Base-by-base conservation (phyloP, 2,888 invertebrate species). In the Papilio protenor region DNA sequence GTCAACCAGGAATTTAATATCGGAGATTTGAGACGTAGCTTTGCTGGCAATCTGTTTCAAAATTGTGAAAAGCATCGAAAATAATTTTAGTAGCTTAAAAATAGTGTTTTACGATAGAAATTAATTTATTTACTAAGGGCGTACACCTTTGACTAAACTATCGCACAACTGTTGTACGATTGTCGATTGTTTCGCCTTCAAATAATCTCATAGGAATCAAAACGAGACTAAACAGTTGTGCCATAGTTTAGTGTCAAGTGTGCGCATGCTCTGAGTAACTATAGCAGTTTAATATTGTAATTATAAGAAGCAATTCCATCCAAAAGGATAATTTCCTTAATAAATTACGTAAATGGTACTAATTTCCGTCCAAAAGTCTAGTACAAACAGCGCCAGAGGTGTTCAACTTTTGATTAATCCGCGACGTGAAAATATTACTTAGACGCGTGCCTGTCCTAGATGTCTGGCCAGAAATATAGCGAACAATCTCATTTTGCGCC, bases 1-100 rank as follows among this genome's bases (percentile, higher is more conserved):
- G 82, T 81, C 82, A 81, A 81, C 82, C 80, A 82, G 81, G 85
- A 86, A 86, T 86, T 86, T 86, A 85, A 86, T 86, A 85, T 86
- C 83, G 79, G 80, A 81, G 81, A 66, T 79, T 81, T 78, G 81
- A 81, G 78, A 79, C 64, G 75, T 12, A 64, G 27, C 21, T 64
- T 69, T 21, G 27, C 27, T 72, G 66, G 55, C 61, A 55, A 75
- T 72, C 55, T 75, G 64, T 72, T 72, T 57, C 55, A 18, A 72
- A 40, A 75, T 40, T 61, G n/a, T 71, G 64, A 40, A 55, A 75
- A 64, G 27, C 21, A 52, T 57, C 8, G 5, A 16, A 21, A 69
- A 52, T 64, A 52, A 52, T 64, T 61, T 61, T 61, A 21, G 4
- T 21, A 6, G 21, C 40, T 40, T 11, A 23, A 59, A 76, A 49